Evolutionary conservation across 2,113 vertebrate species (phyloP).

Genomic region (Calyptommatus sinebrachiatus): DNA sequence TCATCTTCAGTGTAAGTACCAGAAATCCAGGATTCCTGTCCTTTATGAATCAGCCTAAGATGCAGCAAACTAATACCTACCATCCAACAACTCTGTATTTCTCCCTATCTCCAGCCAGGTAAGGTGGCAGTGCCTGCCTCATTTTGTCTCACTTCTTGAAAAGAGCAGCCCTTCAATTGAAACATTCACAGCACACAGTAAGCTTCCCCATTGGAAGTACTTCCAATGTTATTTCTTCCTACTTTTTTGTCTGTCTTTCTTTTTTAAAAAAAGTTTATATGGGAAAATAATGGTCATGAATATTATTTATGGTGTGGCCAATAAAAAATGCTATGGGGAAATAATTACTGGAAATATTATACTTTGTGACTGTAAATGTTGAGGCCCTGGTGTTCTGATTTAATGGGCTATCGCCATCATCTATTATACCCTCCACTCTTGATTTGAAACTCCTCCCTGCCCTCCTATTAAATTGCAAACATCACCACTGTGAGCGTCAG

Average conservation of each 20-base stretch:
- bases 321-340: slow-evolving; percentile 75
- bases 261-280: slow-evolving; percentile 40
- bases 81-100: not conserved
- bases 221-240: not conserved
- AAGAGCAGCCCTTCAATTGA: not conserved
- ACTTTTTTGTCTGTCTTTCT: slow-evolving; percentile 35
- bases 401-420: slow-evolving; percentile 65
- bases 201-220: not conserved
- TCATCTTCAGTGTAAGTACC: no score
- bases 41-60: no score
- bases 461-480: slow-evolving; percentile 53
- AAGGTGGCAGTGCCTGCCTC: not conserved
- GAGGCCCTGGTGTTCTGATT: slow-evolving; percentile 62
- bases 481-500: slow-evolving; percentile 21
- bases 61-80: not conserved
- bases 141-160: not conserved
- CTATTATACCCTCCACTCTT: slow-evolving; percentile 58
- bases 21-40: not conserved
- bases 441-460: slow-evolving; percentile 52
- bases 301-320: slow-evolving; percentile 78
- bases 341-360: slow-evolving; percentile 78
- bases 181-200: not conserved
- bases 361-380: slow-evolving; percentile 75
- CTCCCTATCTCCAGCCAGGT: not conserved
- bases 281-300: slow-evolving; percentile 64